Evolutionary conservation across 1,140 invertebrate species (phyloP).

Genomic region (Agraylea sexmaculata): DNA sequence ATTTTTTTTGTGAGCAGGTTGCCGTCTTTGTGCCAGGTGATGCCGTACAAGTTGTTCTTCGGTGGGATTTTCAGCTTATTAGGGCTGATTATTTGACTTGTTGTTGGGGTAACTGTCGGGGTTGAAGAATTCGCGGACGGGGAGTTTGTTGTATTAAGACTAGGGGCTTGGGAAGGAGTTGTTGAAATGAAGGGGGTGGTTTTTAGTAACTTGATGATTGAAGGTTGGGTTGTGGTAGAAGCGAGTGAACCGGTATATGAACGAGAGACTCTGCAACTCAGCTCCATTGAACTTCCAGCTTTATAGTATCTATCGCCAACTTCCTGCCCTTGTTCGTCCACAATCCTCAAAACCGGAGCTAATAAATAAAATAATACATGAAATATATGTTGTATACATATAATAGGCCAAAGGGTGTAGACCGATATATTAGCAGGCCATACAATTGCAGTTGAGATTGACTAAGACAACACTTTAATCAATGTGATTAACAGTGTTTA

Average conservation of each 20-base stretch:
- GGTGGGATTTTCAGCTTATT: too few species aligned
- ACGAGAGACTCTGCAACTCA: constrained; percentile 46
- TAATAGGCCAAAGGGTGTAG: too few species aligned
- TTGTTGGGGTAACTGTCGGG: constrained; percentile 22
- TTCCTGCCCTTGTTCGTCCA: constrained; percentile 53
- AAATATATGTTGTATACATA: too few species aligned
- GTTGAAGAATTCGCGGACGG: too few species aligned
- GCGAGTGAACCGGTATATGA: constrained; percentile 23
- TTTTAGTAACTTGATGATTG: constrained; percentile 27
- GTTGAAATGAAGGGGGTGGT: constrained; percentile 25
- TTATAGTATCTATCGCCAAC: constrained; percentile 60
- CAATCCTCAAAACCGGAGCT: constrained; percentile 54
- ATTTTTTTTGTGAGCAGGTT: constrained; percentile 29
- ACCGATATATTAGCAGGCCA: too few species aligned
- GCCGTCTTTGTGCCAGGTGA: constrained; percentile 34
- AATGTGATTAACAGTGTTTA: too few species aligned
- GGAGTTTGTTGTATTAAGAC: constrained; percentile 3
- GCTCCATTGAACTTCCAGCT: constrained; percentile 56
- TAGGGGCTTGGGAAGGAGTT: constrained; percentile 7
- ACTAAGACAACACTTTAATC: too few species aligned
- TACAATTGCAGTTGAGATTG: too few species aligned
- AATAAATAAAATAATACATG: constrained; percentile 5
- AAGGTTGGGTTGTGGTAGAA: constrained; percentile 27
- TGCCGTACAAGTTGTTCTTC: too few species aligned
- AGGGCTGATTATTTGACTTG: constrained; percentile 22